These are phyloP conservation scores for Cheirogaleus medius DNA, from an alignment of 2,113 vertebrate species.

Conservation along the genomic window DNA sequence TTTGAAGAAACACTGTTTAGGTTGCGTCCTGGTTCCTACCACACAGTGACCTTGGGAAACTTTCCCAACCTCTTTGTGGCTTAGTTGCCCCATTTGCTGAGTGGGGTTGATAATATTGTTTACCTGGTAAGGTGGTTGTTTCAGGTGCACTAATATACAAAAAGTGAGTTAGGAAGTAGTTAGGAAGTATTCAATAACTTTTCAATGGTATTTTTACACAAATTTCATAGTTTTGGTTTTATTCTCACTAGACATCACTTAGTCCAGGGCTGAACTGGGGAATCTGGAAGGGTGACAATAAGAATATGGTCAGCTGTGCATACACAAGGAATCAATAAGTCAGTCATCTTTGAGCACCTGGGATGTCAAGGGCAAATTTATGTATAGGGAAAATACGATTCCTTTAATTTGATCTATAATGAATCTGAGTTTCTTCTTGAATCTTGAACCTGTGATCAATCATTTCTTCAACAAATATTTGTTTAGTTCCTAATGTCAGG, in stretches of 20 bases:
- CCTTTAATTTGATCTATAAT: not conserved
- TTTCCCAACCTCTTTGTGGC: not conserved
- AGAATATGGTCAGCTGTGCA: not conserved
- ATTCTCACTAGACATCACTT: not conserved
- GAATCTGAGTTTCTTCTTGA: constrained; percentile 16
- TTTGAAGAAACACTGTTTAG: not conserved
- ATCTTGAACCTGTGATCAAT: not conserved
- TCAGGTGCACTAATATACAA: not conserved
- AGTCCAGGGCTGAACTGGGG: not conserved
- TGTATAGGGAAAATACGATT: not conserved
- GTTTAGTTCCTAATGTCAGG: not conserved
- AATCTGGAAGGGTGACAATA: not conserved
- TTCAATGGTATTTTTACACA: not conserved
- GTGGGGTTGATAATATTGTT: not conserved
- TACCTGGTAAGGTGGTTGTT: not conserved
- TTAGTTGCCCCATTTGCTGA: not conserved
- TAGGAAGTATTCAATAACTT: not conserved
- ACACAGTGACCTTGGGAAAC: not conserved
- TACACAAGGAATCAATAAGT: not conserved
- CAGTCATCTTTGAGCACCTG: not conserved
- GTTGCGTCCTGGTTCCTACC: not conserved
- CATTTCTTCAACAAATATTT: not conserved
- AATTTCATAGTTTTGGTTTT: not conserved
- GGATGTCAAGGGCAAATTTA: not conserved
- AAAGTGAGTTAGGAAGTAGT: not conserved